These are phyloP conservation scores for Sylvilagus bachmani DNA, from an alignment of 2,113 vertebrate species.

Conservation along the genomic window DNA sequence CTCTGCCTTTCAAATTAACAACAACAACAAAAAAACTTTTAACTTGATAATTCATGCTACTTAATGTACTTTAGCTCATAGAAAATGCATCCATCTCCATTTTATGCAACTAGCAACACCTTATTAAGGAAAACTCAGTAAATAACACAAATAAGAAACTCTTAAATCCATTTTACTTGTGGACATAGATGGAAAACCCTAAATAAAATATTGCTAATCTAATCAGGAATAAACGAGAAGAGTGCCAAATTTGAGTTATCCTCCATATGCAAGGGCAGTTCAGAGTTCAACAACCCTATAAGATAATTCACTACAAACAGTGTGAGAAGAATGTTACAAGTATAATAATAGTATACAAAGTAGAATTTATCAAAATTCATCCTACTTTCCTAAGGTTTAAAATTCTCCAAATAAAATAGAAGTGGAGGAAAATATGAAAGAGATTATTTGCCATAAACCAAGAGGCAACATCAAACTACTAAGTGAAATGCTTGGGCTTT, in stretches of 20 bases:
- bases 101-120: background rate
- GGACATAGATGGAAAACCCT: conserved; percentile 22
- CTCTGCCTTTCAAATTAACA: too few relatives aligned
- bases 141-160: conserved; percentile 12
- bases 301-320: conserved; percentile 2
- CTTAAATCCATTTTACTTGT: conserved; percentile 5
- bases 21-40: too few relatives aligned
- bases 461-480: too few relatives aligned
- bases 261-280: conserved; percentile 8
- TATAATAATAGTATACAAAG: too few relatives aligned
- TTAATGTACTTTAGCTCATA: background rate
- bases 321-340: too few relatives aligned
- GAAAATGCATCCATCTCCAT: conserved; percentile 16
- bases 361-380: too few relatives aligned
- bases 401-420: too few relatives aligned
- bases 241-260: conserved; percentile 39
- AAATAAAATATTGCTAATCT: conserved; percentile 27
- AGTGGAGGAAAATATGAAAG: background rate
- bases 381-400: too few relatives aligned
- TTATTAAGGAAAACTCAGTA: conserved; percentile 4
- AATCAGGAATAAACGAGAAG: conserved; percentile 27
- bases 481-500: too few relatives aligned
- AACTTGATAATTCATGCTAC: background rate
- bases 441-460: too few relatives aligned
- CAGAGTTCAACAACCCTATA: conserved; percentile 46